Evolutionary conservation across 2,797 vertebrate species (phyloP).

Genomic region (Pelobates cultripes): DNA sequence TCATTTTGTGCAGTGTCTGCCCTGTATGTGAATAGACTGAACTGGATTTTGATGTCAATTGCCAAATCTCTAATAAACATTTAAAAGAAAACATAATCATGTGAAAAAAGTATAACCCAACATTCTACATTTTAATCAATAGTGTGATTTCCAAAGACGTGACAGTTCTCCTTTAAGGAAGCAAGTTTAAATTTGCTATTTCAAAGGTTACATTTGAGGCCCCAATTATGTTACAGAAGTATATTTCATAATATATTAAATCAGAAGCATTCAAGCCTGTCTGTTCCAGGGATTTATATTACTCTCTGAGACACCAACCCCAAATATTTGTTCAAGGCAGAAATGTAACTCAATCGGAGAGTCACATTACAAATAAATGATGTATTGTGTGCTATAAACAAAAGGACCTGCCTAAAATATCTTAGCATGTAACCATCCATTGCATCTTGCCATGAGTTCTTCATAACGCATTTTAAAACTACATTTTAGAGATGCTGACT

Average conservation of each 20-base stretch:
- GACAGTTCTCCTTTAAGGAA: too few species aligned
- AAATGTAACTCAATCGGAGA: not conserved
- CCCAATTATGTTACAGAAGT: not conserved
- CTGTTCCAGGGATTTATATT: not conserved
- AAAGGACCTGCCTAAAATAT: not conserved
- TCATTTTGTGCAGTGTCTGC: too few species aligned
- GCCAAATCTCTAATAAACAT: too few species aligned
- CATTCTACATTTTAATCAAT: too few species aligned
- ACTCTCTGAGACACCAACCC: not conserved
- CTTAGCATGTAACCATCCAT: not conserved
- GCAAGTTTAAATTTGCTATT: not conserved
- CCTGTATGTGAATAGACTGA: too few species aligned
- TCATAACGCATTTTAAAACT: too few species aligned
- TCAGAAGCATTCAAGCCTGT: not conserved
- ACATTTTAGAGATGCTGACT: too few species aligned
- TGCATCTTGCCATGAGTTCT: too few species aligned
- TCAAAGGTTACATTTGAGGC: not conserved
- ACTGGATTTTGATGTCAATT: too few species aligned
- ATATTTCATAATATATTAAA: not conserved
- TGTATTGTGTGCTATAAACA: not conserved
- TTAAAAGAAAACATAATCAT: too few species aligned
- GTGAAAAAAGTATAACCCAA: too few species aligned
- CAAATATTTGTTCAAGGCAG: conserved; percentile 1
- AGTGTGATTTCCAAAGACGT: too few species aligned
- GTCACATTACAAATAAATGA: not conserved